Evolutionary conservation across 2,113 vertebrate species (phyloP), one percentile per base, ranked within the genome.

Genomic region (Pionites leucogaster): DNA sequence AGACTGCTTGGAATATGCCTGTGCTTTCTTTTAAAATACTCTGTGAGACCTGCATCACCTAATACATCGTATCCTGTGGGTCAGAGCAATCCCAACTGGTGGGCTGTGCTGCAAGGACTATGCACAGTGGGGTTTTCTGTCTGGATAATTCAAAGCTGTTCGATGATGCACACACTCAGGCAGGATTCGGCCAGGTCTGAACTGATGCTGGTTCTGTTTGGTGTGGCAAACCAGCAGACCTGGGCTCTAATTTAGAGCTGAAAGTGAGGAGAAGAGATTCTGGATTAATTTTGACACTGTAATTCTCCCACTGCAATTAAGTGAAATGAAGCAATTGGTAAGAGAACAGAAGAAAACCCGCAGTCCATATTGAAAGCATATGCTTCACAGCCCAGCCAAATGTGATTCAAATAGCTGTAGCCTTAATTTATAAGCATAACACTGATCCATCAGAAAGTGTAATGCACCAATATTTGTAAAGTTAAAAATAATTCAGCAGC

Each of bases 131-230:
- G 7, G 33, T 44, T 64, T 83, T 64, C 49, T 70, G n/a, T 28
- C 27, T 0, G 3, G 19, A 7, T 60, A 87, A 52, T 28, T 47
- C 15, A 57, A 50, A 44, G 28, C 39, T 67, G 78, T 65, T 42
- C 13, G 20, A 29, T 42, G 70, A 42, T 17, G 3, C 17, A 23
- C 39, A 33, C 0, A 0, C 11, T 69, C n/a, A 46, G 47, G 39
- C 12, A 42, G 62, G 67, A 53, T 31, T 82, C 0, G 0, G 28
- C 24, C 57, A 42, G 28, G 53, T 20, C 50, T 62, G 42, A 71
- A 35, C 31, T 55, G 57, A 46, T 0, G 0, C 46, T 0, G 0
- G 18, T 79, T 57, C 39, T 72, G 39, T 47, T 68, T 0, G 0
- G 42, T 25, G 6, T 11, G n/a, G 42, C 35, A 72, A 18, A 86